Base-by-base conservation (phyloP, 2,888 invertebrate genomes). In the Eristalis pertinax region DNA sequence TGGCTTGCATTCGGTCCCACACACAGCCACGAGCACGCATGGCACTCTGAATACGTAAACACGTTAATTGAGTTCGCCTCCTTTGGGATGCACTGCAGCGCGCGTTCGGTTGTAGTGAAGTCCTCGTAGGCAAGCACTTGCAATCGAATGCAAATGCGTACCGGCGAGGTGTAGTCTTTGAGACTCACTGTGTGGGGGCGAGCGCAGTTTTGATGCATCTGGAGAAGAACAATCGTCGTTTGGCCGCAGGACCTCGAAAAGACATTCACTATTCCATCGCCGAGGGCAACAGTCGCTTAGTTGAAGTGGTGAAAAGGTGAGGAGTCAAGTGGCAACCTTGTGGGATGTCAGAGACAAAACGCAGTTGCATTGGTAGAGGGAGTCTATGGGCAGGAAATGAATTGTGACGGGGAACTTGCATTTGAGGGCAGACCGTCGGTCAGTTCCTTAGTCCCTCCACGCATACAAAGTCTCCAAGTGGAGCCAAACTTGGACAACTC, bases 51-150 rank as follows among this genome's bases (percentile, higher is more conserved):
- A 80, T 84, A 76, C 75, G 84, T 67, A 70, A 84, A 65, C 72
- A 72, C 62, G 63, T 84, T 78, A 69, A 84, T 83, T 83, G 76
- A 76, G 63, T 81, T 85, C 81, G 70, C 80, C 74, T 84, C 64
- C 65, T 84, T 84, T 73, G 15, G 15, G 41, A 62, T 50, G 50
- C 50, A 63, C 58, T 15, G 29, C 67, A 63, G 76, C 75, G 76
- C 75, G 63, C 41, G 60, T 76, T 81, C 67, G 68, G 76, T 76
- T 50, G 26, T 26, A 67, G 50, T 50, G 50, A 19, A 50, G n/a
- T 63, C 65, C 24, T 63, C 56, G 41, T 60, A 19, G 73, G 60
- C 56, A 74, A 62, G 26, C 24, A 29, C 15, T 26, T 70, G 50
- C 74, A 50, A 62, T 15, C 50, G 56, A 72, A 70, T 78, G 80